phyloP scores from a whole-genome alignment of 2,113 vertebrate genomes.

The Piprites chloris region DNA sequence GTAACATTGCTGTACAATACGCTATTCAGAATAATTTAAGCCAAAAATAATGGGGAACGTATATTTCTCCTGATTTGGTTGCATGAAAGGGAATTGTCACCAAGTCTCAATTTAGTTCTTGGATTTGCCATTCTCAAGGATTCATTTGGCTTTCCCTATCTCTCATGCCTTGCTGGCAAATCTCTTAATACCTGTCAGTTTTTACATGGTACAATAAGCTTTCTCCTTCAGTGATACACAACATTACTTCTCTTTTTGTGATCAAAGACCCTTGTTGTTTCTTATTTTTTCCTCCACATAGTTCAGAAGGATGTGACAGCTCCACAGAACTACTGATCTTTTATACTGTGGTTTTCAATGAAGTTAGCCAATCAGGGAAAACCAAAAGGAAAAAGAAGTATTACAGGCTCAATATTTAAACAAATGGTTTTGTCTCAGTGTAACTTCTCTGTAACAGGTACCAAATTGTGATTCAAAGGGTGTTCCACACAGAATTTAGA shows the following conservation, averaged over 20 bases:
- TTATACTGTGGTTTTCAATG: background rate
- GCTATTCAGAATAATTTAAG: conserved; percentile 28
- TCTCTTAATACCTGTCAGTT: background rate
- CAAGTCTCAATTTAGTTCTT: background rate
- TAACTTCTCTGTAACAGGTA: background rate
- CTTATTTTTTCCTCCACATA: background rate
- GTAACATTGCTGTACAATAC: background rate
- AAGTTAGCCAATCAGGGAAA: background rate
- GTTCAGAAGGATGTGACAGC: background rate
- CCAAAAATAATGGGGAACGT: conserved; percentile 38
- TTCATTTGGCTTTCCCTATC: background rate
- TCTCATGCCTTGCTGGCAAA: background rate
- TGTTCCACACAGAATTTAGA: background rate
- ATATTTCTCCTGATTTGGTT: background rate
- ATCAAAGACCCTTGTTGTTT: background rate
- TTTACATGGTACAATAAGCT: background rate
- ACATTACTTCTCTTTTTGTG: background rate
- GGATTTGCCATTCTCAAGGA: background rate
- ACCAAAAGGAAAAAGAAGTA: background rate
- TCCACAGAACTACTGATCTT: background rate
- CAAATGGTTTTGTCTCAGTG: background rate
- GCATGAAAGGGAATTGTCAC: conserved; percentile 4
- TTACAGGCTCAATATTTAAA: background rate
- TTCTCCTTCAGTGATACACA: background rate
- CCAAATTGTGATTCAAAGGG: background rate